phyloP scores from a whole-genome alignment of 92 coral and sea anemone species.

The Umimayanthus kanabou region DNA sequence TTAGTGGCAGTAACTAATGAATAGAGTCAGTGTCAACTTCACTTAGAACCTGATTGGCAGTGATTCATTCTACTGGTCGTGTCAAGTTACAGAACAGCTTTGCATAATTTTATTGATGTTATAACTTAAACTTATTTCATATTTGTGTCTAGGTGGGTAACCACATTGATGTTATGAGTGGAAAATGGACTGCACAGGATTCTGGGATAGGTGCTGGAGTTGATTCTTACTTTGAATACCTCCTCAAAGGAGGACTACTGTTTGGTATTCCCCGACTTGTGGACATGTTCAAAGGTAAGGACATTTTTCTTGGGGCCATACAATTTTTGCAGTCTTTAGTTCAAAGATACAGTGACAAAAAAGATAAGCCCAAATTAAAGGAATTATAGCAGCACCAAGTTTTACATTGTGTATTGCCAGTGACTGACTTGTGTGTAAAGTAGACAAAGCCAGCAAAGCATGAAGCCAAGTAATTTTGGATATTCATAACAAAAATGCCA shows the following conservation, averaged over 20 bases:
- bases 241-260: conserved; percentile 93
- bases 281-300: conserved; percentile 89
- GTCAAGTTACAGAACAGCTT: too few relatives aligned
- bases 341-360: too few relatives aligned
- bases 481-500: too few relatives aligned
- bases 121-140: not conserved
- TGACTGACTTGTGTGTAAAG: not conserved
- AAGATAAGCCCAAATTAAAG: too few relatives aligned
- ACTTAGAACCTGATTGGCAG: too few relatives aligned
- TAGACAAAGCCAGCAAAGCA: not conserved
- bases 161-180: conserved; percentile 88
- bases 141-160: conserved; percentile 80
- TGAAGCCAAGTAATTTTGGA: not conserved
- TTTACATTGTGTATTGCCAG: too few relatives aligned
- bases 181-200: conserved; percentile 96
- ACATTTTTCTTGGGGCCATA: not conserved
- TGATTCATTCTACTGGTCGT: too few relatives aligned
- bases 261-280: conserved; percentile 81
- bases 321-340: not conserved
- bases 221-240: conserved; percentile 96
- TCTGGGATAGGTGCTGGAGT: conserved; percentile 99
- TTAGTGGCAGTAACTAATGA: too few relatives aligned
- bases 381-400: too few relatives aligned
- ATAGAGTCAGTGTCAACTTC: too few relatives aligned
- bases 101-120: not conserved